Evolutionary conservation across 2,797 vertebrate genomes (phyloP).

Genomic region (Gymnothorax reevesii): DNA sequence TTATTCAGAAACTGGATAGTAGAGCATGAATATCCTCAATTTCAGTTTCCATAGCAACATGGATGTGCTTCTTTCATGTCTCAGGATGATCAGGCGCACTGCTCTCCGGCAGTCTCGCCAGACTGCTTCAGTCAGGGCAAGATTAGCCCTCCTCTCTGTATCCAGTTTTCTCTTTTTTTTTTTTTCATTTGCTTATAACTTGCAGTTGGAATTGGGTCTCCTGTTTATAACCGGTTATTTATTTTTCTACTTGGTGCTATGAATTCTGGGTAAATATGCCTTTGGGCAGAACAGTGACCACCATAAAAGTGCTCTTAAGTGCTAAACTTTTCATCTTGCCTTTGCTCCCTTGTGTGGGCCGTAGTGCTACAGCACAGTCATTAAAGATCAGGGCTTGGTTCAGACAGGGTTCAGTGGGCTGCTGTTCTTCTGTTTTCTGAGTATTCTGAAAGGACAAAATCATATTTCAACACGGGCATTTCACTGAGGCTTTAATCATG

Average conservation of each 20-base stretch:
- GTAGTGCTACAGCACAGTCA: background rate
- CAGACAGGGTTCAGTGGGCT: background rate
- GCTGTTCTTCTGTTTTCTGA: background rate
- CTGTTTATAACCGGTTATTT: conserved; percentile 57
- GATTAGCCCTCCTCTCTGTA: background rate
- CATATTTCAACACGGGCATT: too few species aligned
- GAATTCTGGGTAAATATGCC: conserved; percentile 39
- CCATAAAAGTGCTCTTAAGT: conserved; percentile 65
- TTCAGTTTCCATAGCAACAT: background rate
- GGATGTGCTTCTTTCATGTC: background rate
- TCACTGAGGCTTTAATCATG: too few species aligned
- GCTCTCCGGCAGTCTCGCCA: too few species aligned
- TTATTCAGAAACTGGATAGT: conserved; percentile 28
- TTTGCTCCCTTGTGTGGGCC: background rate
- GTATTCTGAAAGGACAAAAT: background rate
- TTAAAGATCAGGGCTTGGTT: background rate
- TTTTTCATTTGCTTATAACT: conserved; percentile 23
- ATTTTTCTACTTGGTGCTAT: conserved; percentile 66
- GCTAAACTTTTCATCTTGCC: conserved; percentile 37
- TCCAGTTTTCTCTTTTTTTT: conserved; percentile 26
- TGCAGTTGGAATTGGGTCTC: conserved; percentile 30
- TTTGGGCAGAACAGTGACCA: conserved; percentile 34
- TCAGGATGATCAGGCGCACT: too few species aligned
- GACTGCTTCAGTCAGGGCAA: too few species aligned
- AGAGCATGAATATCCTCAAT: background rate